Conservation (phyloP, 1,140 invertebrate genomes). For the Eriocheir sinensis region DNA sequence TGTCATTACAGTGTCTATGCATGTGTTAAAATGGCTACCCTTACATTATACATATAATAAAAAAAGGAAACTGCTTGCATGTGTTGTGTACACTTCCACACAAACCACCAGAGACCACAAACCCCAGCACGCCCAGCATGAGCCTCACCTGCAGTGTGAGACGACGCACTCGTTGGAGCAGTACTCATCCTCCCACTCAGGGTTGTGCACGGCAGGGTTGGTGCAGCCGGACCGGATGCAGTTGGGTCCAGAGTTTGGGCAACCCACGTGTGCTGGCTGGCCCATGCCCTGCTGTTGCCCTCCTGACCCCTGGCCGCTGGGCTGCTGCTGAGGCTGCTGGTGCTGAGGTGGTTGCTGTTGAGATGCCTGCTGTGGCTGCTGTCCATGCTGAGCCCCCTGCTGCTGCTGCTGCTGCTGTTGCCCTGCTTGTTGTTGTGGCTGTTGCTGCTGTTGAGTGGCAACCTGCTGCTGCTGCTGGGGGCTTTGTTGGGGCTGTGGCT, state of each 20-base stretch:
- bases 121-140: not conserved
- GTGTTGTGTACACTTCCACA: not conserved
- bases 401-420: slow-evolving; percentile 81
- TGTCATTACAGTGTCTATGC: too few relatives aligned
- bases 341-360: slow-evolving; percentile 81
- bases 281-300: slow-evolving; percentile 62
- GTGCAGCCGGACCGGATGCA: slow-evolving; percentile 95
- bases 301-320: slow-evolving; percentile 59
- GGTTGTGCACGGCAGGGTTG: slow-evolving; percentile 94
- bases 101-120: not conserved
- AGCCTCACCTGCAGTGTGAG: slow-evolving; percentile 91
- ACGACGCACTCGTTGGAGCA: slow-evolving; percentile 99
- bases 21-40: not conserved
- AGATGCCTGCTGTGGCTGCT: slow-evolving; percentile 75
- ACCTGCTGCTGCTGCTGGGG: slow-evolving; percentile 81
- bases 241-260: slow-evolving; percentile 66
- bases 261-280: slow-evolving; percentile 65
- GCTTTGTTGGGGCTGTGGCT: slow-evolving; percentile 79
- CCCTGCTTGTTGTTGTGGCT: slow-evolving; percentile 81
- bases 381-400: slow-evolving; percentile 83
- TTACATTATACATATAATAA: not conserved
- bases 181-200: slow-evolving; percentile 98
- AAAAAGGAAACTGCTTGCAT: not conserved
- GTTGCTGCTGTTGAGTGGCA: slow-evolving; percentile 81
- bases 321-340: slow-evolving; percentile 82